Percentiles rank a stretch among this genome's conserved stretches.
Evolutionary conservation across 2,797 vertebrate species (phyloP).

Genomic region (Microchirus variegatus): DNA sequence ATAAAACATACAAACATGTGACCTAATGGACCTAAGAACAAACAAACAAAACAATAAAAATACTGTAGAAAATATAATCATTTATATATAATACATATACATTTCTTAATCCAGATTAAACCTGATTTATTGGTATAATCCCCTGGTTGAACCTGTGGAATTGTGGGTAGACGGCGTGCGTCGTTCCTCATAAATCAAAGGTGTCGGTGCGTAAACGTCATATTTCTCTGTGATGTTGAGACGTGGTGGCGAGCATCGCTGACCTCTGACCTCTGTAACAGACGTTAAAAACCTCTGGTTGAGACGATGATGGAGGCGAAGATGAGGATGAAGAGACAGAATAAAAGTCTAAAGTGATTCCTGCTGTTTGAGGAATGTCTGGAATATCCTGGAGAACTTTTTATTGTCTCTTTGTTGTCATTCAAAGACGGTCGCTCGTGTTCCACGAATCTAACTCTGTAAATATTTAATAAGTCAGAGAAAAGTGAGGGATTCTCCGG

Average conservation of each 20-base stretch:
- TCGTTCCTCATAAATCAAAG: neutral
- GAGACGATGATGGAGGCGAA: constrained; percentile 31
- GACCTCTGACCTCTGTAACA: constrained; percentile 34
- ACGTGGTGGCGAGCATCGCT: neutral
- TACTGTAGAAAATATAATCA: no score
- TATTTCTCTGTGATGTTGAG: constrained; percentile 2
- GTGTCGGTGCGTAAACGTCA: neutral
- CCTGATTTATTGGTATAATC: neutral
- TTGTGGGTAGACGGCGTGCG: constrained; percentile 1
- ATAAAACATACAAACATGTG: no score
- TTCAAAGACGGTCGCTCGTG: constrained; percentile 15
- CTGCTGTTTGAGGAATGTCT: constrained; percentile 21
- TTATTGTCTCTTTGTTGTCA: constrained; percentile 21
- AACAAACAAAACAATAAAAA: no score
- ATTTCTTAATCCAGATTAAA: no score
- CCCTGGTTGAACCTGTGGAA: constrained; percentile 1
- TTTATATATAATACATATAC: no score
- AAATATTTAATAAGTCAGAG: no score
- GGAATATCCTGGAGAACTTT: constrained; percentile 18
- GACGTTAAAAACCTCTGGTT: constrained; percentile 32
- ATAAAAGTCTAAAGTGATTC: constrained; percentile 6
- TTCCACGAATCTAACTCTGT: neutral
- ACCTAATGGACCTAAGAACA: no score
- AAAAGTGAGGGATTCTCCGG: no score
- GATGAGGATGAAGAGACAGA: constrained; percentile 12